Conservation (phyloP, 2,113 vertebrate species). For the Bostrychus sinensis region DNA sequence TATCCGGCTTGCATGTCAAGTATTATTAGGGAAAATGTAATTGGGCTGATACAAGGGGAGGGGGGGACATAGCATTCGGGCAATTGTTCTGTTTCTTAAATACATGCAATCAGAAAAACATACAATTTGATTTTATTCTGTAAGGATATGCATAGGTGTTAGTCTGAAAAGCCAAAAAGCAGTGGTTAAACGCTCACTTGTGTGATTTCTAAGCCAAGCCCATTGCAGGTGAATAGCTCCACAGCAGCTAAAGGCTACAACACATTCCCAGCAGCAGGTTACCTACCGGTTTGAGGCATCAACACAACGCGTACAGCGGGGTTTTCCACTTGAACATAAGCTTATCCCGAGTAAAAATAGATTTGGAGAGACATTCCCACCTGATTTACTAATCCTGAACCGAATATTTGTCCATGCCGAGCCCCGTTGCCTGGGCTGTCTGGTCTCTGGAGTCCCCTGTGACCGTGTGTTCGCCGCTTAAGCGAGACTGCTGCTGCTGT, state of each 20-base stretch:
- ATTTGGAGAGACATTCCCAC: background rate
- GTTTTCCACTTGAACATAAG: background rate
- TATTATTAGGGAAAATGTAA: background rate
- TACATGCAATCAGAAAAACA: background rate
- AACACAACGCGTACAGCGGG: background rate
- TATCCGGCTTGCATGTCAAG: slow-evolving; percentile 1
- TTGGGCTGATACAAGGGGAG: background rate
- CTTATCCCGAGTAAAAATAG: background rate
- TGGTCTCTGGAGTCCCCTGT: slow-evolving; percentile 26
- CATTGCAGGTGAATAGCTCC: slow-evolving; percentile 14
- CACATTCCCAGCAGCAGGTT: background rate
- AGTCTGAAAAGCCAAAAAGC: background rate
- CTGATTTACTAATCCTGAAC: background rate
- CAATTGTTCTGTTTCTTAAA: background rate
- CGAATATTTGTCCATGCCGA: background rate
- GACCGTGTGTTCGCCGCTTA: slow-evolving; percentile 27
- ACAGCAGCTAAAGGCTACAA: background rate
- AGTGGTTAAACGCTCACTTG: background rate
- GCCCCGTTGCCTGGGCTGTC: background rate
- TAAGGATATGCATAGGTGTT: background rate
- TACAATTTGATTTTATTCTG: background rate
- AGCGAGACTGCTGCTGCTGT: slow-evolving; percentile 25
- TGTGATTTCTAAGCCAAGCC: background rate
- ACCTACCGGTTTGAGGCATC: slow-evolving; percentile 44
- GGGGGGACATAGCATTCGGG: too few relatives aligned